Base-by-base conservation (phyloP, 1,140 invertebrate genomes). In the Babylonia areolata region DNA sequence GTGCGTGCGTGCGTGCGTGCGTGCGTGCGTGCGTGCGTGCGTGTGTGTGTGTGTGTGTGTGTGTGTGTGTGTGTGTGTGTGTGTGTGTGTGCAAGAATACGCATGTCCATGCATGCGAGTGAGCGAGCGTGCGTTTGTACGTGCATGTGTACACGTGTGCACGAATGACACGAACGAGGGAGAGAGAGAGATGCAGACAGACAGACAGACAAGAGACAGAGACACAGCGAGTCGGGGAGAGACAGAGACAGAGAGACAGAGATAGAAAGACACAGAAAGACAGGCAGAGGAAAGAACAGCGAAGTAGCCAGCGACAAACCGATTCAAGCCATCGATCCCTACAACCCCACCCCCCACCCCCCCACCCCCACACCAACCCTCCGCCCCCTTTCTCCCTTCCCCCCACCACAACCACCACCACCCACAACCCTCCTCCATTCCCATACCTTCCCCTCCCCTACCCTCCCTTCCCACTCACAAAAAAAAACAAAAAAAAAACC, bases 61-160 rank as follows among this genome's bases (percentile, higher is more conserved):
- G 69, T 73, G 69, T 73, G 69, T 73, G 69, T 73, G 69, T 73
- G 69, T 73, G 69, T 73, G 69, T 73, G 69, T 73, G 69, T 73
- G 71, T 35, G 71, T 69, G 58, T 6, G 58, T 69, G 58, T 69
- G 58, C 6, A 31, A 28, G 23, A 28, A 31, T 6, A 31, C 6
- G 58, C n/a, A n/a, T n/a, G n/a, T n/a, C n/a, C n/a, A n/a, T n/a
- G n/a, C n/a, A n/a, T n/a, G n/a, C n/a, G n/a, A n/a, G n/a, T n/a
- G n/a, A n/a, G n/a, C n/a, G n/a, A n/a, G n/a, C n/a, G n/a, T n/a
- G n/a, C n/a, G n/a, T n/a, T n/a, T n/a, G n/a, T n/a, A 23, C 28
- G 64, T 20, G n/a, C 46, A 20, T 51, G 46, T 51, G 64, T 69
- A 23, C 28, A 35, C 23, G 33, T 31, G 71, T 11, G 71, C 23